These are phyloP conservation scores for Drosophila dives DNA, from an alignment of 2,888 invertebrate species.

Conservation along the genomic window DNA sequence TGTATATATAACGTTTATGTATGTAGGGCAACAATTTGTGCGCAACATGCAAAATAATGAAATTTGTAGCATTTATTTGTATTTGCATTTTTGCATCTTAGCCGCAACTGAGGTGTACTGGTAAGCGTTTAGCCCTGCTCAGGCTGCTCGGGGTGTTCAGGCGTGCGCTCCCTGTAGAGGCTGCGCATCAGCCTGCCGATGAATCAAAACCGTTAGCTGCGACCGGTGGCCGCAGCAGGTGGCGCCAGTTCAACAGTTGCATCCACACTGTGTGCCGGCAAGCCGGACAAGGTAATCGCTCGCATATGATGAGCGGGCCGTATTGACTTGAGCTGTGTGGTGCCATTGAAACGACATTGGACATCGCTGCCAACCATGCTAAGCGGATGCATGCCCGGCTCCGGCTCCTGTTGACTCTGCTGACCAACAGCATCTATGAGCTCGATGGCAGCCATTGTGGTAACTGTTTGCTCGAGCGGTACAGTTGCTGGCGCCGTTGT, in stretches of 20 bases:
- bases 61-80: constrained; percentile 44
- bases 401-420: constrained; percentile 14
- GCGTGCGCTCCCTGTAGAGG: constrained; percentile 63
- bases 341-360: constrained; percentile 92
- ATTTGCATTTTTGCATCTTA: constrained; percentile 19
- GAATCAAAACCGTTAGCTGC: constrained; percentile 85
- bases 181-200: constrained; percentile 81
- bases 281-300: constrained; percentile 69
- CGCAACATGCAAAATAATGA: constrained; percentile 67
- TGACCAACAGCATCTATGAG: constrained; percentile 23
- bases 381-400: constrained; percentile 88
- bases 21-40: constrained; percentile 77
- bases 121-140: constrained; percentile 42
- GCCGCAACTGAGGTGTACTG: constrained; percentile 62
- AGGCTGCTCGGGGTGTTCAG: constrained; percentile 44
- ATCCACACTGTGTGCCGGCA: constrained; percentile 37
- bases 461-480: constrained; percentile 43
- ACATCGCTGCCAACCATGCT: constrained; percentile 90
- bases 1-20: constrained; percentile 61
- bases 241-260: constrained; percentile 28
- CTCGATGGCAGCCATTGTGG: constrained; percentile 27
- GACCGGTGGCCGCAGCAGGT: constrained; percentile 62
- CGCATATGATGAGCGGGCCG: constrained; percentile 85
- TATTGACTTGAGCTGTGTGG: constrained; percentile 91
- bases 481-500: constrained; percentile 48